These are phyloP conservation scores for Psittacula echo DNA, from an alignment of 2,797 vertebrate species.

Conservation along the genomic window DNA sequence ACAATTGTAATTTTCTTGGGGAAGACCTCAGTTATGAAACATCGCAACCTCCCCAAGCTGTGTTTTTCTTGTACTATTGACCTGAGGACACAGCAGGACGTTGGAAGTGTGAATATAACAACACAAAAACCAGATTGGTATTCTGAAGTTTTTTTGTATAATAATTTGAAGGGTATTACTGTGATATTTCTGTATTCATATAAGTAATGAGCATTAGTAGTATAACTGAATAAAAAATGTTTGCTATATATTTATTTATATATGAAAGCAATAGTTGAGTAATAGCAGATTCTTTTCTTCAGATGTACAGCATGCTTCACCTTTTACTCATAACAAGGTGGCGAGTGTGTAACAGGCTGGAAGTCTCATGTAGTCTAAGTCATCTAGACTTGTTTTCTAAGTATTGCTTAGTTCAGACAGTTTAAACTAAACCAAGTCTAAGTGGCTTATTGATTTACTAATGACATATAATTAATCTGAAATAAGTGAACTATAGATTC, in stretches of 20 bases:
- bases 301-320: background rate
- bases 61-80: background rate
- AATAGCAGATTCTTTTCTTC: background rate
- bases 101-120: background rate
- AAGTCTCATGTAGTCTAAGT: background rate
- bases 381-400: background rate
- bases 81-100: background rate
- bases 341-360: background rate
- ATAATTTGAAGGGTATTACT: background rate
- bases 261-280: background rate
- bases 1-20: background rate
- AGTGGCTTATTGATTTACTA: background rate
- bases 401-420: background rate
- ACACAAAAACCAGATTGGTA: background rate
- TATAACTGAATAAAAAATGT: background rate
- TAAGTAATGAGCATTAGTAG: background rate
- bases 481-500: background rate
- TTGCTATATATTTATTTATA: background rate
- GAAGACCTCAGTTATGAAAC: background rate
- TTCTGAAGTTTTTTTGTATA: background rate
- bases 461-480: background rate
- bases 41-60: background rate
- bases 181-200: background rate
- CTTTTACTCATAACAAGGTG: background rate
- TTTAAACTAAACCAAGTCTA: background rate